phyloP scores from a whole-genome alignment of 2,797 vertebrate genomes.

The Gallirallus australis region DNA sequence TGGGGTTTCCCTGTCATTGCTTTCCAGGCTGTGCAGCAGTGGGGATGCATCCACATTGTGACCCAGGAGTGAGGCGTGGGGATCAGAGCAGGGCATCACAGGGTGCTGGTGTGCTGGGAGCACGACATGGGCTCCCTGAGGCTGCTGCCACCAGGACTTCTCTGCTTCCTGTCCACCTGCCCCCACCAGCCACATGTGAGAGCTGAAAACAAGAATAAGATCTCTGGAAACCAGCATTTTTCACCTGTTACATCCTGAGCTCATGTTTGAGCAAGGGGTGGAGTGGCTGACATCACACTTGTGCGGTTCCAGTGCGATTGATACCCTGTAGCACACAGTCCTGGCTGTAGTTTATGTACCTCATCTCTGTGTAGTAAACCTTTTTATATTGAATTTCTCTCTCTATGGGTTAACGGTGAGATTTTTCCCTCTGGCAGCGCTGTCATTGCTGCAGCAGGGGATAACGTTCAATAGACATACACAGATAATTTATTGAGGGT shows the following conservation, averaged over 20 bases:
- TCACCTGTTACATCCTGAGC: background rate
- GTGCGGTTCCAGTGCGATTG: too few species aligned
- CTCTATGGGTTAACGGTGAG: background rate
- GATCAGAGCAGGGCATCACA: background rate
- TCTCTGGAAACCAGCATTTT: background rate
- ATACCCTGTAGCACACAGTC: background rate
- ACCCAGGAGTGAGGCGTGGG: too few species aligned
- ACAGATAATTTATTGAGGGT: background rate
- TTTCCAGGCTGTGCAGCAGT: background rate
- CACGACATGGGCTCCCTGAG: rapidly evolving
- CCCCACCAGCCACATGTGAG: background rate
- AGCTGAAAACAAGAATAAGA: background rate
- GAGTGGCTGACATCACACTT: background rate
- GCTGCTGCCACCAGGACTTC: too few species aligned
- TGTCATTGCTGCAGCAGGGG: background rate
- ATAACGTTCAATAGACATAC: background rate
- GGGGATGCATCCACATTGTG: rapidly evolving
- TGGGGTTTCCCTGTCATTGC: too few species aligned
- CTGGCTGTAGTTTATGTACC: background rate
- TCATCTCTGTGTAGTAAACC: background rate
- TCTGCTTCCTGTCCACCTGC: rapidly evolving
- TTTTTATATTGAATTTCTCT: background rate
- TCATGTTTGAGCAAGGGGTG: rapidly evolving
- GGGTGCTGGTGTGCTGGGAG: background rate
- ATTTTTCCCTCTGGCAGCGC: background rate